A percentile compares a stretch with the other conserved stretches of the same genome.
Evolutionary conservation across 1,140 invertebrate species (phyloP).

Genomic region (Melitaea cinxia): DNA sequence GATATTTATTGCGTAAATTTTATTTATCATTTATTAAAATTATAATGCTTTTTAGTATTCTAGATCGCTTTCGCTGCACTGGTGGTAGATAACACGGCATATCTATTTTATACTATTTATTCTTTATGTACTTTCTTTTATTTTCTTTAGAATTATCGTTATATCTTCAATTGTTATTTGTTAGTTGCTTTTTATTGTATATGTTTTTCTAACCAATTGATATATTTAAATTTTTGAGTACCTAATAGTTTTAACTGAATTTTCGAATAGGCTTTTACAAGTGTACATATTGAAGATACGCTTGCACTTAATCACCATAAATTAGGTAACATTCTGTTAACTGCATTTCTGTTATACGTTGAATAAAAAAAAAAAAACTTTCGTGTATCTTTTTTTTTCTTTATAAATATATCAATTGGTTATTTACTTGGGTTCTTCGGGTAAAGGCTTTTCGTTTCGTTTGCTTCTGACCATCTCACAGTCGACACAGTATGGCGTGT

Average conservation of each 20-base stretch:
- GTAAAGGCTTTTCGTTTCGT: slow-evolving; percentile 42
- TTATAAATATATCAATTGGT: slow-evolving; percentile 6
- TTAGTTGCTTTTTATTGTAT: neutral
- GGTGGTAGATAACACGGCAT: slow-evolving; percentile 18
- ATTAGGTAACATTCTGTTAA: no score
- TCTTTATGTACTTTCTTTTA: slow-evolving; percentile 49
- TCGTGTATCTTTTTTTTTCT: neutral
- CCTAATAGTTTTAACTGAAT: neutral
- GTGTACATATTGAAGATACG: neutral
- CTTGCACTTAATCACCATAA: no score
- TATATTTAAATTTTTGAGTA: slow-evolving; percentile 8
- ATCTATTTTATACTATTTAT: slow-evolving; percentile 1
- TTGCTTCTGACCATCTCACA: slow-evolving; percentile 24
- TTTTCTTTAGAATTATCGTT: neutral
- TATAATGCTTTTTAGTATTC: slow-evolving; percentile 16
- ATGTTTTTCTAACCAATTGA: neutral
- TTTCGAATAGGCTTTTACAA: no score
- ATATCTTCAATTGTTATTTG: neutral
- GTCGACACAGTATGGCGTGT: slow-evolving; percentile 16
- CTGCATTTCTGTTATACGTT: neutral
- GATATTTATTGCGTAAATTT: neutral
- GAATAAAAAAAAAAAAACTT: no score
- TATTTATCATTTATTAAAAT: neutral
- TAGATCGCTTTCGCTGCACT: slow-evolving; percentile 16
- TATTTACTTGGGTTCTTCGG: slow-evolving; percentile 41